These are phyloP conservation scores for Thymelicus lineola DNA, from an alignment of 2,888 invertebrate species.

Conservation along the genomic window DNA sequence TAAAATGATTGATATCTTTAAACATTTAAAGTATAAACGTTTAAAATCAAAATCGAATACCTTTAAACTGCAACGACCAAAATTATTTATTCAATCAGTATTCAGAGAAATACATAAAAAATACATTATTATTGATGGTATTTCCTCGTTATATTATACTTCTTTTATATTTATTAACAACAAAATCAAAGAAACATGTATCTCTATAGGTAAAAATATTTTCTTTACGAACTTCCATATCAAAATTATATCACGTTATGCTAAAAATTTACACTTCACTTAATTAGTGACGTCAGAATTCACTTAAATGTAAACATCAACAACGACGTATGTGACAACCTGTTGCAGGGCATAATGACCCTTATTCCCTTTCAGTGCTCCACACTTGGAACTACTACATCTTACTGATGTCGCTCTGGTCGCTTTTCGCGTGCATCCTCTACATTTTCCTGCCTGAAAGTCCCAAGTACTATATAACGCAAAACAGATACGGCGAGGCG, in stretches of 20 bases:
- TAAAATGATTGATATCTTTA: no score
- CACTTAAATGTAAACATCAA: constrained; percentile 10
- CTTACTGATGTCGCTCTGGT: constrained; percentile 61
- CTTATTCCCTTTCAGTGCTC: constrained; percentile 59
- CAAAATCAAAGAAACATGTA: background rate
- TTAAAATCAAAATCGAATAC: no score
- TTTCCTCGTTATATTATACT: no score
- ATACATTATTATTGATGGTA: no score
- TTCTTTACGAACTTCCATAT: background rate
- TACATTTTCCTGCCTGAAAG: constrained; percentile 67
- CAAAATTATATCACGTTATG: background rate
- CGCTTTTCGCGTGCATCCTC: constrained; percentile 56
- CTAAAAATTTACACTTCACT: constrained; percentile 21
- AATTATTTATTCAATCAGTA: no score
- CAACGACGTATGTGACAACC: background rate
- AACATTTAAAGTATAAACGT: no score
- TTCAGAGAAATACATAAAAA: no score
- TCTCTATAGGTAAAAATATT: background rate
- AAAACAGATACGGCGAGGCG: constrained; percentile 66
- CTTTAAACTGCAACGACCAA: no score
- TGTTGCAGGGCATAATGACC: constrained; percentile 7
- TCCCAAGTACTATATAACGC: constrained; percentile 68
- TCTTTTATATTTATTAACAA: no score
- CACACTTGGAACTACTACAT: constrained; percentile 74
- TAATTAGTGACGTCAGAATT: constrained; percentile 27